Percentiles rank a stretch among this genome's conserved stretches.
These are phyloP conservation scores for Rhinoderma darwinii DNA, from an alignment of 2,113 vertebrate genomes.

Conservation along the genomic window DNA sequence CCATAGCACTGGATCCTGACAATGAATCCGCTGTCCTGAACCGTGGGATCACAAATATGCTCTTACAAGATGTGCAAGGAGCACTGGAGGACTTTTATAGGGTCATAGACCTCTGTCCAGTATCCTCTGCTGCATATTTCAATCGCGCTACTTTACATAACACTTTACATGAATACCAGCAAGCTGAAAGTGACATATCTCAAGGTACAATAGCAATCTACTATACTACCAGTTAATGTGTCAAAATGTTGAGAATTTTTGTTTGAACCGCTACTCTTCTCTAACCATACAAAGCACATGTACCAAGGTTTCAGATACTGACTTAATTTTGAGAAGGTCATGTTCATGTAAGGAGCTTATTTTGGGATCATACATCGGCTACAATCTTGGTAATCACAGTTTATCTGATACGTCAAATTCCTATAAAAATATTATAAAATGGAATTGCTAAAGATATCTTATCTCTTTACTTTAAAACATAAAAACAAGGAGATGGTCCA, in stretches of 20 bases:
- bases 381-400: too few species aligned
- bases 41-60: conserved; percentile 72
- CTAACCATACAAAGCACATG: background rate
- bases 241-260: too few species aligned
- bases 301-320: background rate
- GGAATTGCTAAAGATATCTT: background rate
- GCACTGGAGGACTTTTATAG: conserved; percentile 75
- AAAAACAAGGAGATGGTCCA: too few species aligned
- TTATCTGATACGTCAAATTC: too few species aligned
- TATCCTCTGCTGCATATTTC: conserved; percentile 72
- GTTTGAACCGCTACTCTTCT: background rate
- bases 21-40: conserved; percentile 76
- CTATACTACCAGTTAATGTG: too few species aligned
- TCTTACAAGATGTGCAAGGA: conserved; percentile 72
- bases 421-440: background rate
- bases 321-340: background rate
- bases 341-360: background rate
- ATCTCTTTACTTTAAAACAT: too few species aligned
- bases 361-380: background rate
- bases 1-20: conserved; percentile 71
- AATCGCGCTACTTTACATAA: conserved; percentile 73
- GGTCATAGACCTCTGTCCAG: conserved; percentile 68
- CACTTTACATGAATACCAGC: conserved; percentile 72
- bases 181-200: conserved; percentile 72
- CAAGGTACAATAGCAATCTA: conserved; percentile 71